Evolutionary conservation across 2,888 invertebrate species (phyloP).

Genomic region (Cephus nigrinus): DNA sequence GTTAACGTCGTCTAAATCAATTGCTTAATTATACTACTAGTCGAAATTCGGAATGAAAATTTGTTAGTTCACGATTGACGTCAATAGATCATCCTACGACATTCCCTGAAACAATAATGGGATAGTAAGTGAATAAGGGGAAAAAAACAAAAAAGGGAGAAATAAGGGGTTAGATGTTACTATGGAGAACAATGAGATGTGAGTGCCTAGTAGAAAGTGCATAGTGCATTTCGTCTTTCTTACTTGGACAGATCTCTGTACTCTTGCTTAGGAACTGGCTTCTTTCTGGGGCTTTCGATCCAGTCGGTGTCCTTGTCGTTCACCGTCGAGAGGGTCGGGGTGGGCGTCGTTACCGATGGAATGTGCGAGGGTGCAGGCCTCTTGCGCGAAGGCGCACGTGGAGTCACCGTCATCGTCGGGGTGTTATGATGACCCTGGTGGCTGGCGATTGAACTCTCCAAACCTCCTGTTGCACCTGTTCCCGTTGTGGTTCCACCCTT

Average conservation of each 20-base stretch:
- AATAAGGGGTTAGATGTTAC: neutral
- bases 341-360: conserved; percentile 12
- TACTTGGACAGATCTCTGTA: conserved; percentile 51
- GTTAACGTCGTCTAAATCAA: neutral
- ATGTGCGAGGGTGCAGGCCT: conserved; percentile 68
- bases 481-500: conserved; percentile 63
- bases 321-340: conserved; percentile 30
- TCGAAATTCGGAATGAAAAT: neutral
- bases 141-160: neutral
- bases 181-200: neutral
- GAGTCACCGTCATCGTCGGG: conserved; percentile 38
- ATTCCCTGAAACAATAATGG: neutral
- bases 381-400: conserved; percentile 71
- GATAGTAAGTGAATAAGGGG: neutral
- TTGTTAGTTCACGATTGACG: neutral
- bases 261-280: conserved; percentile 51
- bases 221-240: conserved; percentile 18
- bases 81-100: neutral
- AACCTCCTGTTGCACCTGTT: conserved; percentile 36
- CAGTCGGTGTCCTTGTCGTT: conserved; percentile 49
- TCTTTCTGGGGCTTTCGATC: conserved; percentile 54
- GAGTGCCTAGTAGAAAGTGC: neutral
- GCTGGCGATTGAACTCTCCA: conserved; percentile 55
- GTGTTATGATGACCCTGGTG: conserved; percentile 50
- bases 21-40: neutral